Evolutionary conservation across 2,888 invertebrate species (phyloP), one percentile per base, ranked within the genome.

Genomic region (Drosophila mimica): DNA sequence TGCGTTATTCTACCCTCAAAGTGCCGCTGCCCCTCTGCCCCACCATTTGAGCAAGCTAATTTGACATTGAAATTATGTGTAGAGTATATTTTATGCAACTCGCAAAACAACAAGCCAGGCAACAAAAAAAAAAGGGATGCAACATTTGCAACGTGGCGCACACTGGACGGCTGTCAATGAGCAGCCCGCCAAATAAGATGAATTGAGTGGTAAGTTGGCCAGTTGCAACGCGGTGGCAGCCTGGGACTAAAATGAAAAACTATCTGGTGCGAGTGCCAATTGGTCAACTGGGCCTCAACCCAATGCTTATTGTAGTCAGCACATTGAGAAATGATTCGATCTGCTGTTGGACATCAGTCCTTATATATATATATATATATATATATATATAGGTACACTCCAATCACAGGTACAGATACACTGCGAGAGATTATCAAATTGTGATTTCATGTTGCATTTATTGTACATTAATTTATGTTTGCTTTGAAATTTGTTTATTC

Each of bases 11-110:
- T 63, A 58, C 58, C 13, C 28, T 13, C n/a, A 56, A 30, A 30
- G 13, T 38, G 11, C 17, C 25, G 8, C 34, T 38, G n/a, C n/a
- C 25, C 25, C 38, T 11, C 36, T 8, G 15, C 28, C 25, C n/a
- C 38, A 1, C 28, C 38, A 64, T 38, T 62, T 59, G 43, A 36
- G 72, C 78, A 58, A 76, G 78, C 91, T 85, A 87, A 90, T 85
- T 89, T 89, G 85, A 87, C 91, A 85, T 85, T 90, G 89, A 85
- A 85, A 90, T 85, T 83, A 89, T 89, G 84, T 77, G 69, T 66
- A 72, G 83, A 68, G 81, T 69, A 83, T 56, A 63, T 72, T 77
- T 77, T 49, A 60, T 70, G 78, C 59, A 64, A 38, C 63, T 74
- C 56, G 73, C 62, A 66, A 76, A 78, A 76, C 70, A 76, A 56